Evolutionary conservation across 2,113 vertebrate genomes (phyloP), one percentile per base, ranked within the genome.

Genomic region (Tauraco erythrolophus): DNA sequence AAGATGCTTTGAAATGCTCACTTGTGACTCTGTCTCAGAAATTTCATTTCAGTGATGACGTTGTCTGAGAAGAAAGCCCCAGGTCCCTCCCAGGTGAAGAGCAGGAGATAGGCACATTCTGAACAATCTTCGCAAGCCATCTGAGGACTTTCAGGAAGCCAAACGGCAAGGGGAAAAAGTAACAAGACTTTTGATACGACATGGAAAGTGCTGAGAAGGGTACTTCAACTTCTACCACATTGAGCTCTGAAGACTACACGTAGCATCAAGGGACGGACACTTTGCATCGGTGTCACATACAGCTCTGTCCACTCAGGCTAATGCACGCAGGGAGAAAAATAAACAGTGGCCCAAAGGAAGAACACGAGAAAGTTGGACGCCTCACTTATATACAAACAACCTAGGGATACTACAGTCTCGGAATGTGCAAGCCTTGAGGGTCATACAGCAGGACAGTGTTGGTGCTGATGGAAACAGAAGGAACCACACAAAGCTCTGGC

Each of bases 371-470:
- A 39, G 22, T 2, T 23, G 53, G 56, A 39, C 28, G 62, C 16
- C 37, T 77, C 46, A 16, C 31, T 65, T 31, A 10, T 0, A 9
- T 11, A 14, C 2, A 2, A 25, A 82, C 30, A 60, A 12, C 31
- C 8, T 19, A 41, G 24, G 37, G 25, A 75, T 15, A 58, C 2
- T 31, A 51, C 10, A 53, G 5, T 83, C 61, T 37, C 56, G 31
- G 22, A n/a, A 2, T 4, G 41, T 22, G 15, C 15, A 56, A 95
- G 77, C 27, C 0, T 2, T 18, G 41, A 23, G 25, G 30, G 30
- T 37, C 2, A 0, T n/a, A 21, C 5, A 31, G 41, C 54, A 24
- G 31, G 7, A 80, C 23, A 41, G 54, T 11, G 25, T 2, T 30
- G 53, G 33, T 10, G 6, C 41, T 64, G 41, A 28, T 14, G 41